phyloP scores from a whole-genome alignment of 1,140 invertebrate genomes.

The Homarus americanus region DNA sequence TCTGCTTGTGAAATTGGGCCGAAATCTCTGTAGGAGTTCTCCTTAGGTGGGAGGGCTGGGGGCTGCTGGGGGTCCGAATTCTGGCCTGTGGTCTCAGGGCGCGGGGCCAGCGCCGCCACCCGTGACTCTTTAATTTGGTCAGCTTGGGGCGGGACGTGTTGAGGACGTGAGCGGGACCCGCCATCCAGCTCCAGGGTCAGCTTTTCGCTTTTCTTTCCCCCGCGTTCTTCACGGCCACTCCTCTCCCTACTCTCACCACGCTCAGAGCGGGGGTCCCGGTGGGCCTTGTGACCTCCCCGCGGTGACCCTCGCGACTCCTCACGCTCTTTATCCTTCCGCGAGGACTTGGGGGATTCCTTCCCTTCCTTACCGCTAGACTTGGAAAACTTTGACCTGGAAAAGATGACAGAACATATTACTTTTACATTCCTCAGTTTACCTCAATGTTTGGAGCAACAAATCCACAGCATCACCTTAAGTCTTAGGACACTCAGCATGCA shows the following conservation, averaged over 20 bases:
- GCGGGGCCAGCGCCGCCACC: slow-evolving; percentile 5
- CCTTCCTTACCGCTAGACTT: slow-evolving; percentile 70
- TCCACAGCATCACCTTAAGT: neutral
- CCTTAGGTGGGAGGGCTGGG: slow-evolving; percentile 58
- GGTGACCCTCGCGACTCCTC: slow-evolving; percentile 71
- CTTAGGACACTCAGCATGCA: neutral
- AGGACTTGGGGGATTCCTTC: slow-evolving; percentile 73
- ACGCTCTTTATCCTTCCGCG: slow-evolving; percentile 68
- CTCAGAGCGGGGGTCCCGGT: slow-evolving; percentile 63
- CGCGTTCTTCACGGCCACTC: slow-evolving; percentile 36
- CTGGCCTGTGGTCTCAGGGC: neutral
- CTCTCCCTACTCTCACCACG: slow-evolving; percentile 56
- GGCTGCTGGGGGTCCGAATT: slow-evolving; percentile 18
- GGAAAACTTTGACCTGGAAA: slow-evolving; percentile 73
- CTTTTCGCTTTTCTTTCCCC: slow-evolving; percentile 59
- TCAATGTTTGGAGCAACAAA: neutral
- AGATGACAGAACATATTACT: neutral
- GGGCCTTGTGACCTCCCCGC: slow-evolving; percentile 66
- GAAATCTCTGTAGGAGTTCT: slow-evolving; percentile 39
- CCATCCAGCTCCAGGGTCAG: slow-evolving; percentile 69
- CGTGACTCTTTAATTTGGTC: slow-evolving; percentile 1
- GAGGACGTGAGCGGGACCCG: slow-evolving; percentile 39
- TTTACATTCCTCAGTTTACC: neutral
- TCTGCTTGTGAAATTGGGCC: neutral
- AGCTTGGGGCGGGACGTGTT: slow-evolving; percentile 21